Base-by-base conservation (phyloP, 2,113 vertebrate species). In the Tonatia bakeri region DNA sequence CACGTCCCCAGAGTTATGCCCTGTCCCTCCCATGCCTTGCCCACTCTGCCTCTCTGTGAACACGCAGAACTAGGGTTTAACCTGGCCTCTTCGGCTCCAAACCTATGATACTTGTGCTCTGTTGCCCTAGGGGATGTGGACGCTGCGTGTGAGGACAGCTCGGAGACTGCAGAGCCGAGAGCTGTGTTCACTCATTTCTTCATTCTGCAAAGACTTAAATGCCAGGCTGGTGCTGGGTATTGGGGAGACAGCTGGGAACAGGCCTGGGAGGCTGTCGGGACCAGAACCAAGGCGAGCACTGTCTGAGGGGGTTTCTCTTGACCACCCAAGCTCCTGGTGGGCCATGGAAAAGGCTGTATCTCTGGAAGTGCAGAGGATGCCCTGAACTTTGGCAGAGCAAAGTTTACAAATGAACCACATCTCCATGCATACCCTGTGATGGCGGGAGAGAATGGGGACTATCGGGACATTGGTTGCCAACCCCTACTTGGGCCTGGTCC, bases 1-100 rank as follows among this genome's bases (percentile, higher is more conserved):
- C 19, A 26, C 54, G 43, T 38, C 73, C 45, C 26, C 70, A 13
- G 50, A 40, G 5, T 33, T 10, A 16, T 2, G 14, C 33, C 19
- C 4, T 8, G 22, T 33, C 2, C 5, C 33, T n/a, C 8, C 54
- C 0, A 3, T 11, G 40, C 79, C 45, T 61, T 26, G 22, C 11
- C 11, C 43, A 28, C 20, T 11, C 40, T n/a, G 50, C 56, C 22
- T 0, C 28, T 33, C 56, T 11, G 80, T 56, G 72, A 73, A 79
- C 54, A 47, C 52, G 31, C 22, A 28, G 40, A 67, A 19, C 54
- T 4, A 4, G 24, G 73, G 54, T 45, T 76, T 56, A 24, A 5
- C 11, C 26, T 24, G 26, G 59, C 15, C 54, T 56, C 93, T 33
- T 76, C 2, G 3, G 43, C 19, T 50, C 13, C 19, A 72, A 50